phyloP scores from a whole-genome alignment of 2,113 vertebrate genomes.

The Mormyrus lacerda region DNA sequence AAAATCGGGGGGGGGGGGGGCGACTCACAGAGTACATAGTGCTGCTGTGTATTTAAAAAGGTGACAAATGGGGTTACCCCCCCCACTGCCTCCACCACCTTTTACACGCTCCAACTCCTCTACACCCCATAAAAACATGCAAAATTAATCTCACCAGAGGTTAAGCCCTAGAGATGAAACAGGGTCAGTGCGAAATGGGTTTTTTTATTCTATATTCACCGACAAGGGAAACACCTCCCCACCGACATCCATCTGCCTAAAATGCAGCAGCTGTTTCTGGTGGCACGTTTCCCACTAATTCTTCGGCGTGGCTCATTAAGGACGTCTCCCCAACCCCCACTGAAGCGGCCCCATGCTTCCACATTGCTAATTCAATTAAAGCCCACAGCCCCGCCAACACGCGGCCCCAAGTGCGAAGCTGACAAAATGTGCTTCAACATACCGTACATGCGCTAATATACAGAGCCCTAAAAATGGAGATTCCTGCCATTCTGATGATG shows the following conservation, averaged over 20 bases:
- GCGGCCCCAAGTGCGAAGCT: background rate
- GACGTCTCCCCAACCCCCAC: conserved; percentile 47
- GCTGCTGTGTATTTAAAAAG: conserved; percentile 19
- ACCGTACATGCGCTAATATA: background rate
- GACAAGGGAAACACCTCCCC: conserved; percentile 55
- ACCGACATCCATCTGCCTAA: conserved; percentile 58
- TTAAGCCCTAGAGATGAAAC: conserved; percentile 47
- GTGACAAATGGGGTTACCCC: conserved; percentile 32
- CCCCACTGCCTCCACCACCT: background rate
- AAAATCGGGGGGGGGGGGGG: background rate
- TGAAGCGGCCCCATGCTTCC: background rate
- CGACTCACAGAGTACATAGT: background rate
- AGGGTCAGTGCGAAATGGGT: conserved; percentile 49
- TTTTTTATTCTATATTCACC: conserved; percentile 10
- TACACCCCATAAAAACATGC: conserved; percentile 26
- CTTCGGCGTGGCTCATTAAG: conserved; percentile 51
- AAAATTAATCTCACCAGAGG: conserved; percentile 33
- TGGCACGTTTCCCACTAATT: conserved; percentile 59
- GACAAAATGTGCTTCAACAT: conserved; percentile 16
- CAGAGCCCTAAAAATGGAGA: background rate
- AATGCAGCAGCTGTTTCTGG: conserved; percentile 65
- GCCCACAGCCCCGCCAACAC: background rate
- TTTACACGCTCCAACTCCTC: background rate
- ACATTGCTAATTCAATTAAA: conserved; percentile 23
- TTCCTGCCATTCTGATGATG: background rate